phyloP scores from a whole-genome alignment of 2,113 vertebrate species.

The Sinocyclocheilus anshuiensis region DNA sequence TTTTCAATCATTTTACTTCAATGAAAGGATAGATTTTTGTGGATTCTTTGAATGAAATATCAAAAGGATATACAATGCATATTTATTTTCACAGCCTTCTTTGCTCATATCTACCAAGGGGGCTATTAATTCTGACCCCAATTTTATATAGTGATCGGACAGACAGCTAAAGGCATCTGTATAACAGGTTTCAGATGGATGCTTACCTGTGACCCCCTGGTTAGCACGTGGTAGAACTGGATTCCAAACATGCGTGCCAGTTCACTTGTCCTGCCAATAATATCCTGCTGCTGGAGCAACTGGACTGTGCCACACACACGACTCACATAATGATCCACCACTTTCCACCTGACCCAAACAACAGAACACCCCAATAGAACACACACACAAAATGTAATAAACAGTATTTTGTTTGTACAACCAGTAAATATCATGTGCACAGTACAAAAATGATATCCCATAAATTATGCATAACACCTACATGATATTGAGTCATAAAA shows the following conservation, averaged over 20 bases:
- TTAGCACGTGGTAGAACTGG: conserved; percentile 95
- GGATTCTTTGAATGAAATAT: not conserved
- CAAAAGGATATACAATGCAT: not conserved
- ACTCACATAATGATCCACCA: conserved; percentile 93
- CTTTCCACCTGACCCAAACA: conserved; percentile 85
- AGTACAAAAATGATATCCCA: not conserved
- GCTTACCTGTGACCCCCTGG: conserved; percentile 87
- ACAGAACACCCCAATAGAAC: not conserved
- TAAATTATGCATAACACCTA: not conserved
- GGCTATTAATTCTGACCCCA: no score
- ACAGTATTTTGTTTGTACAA: not conserved
- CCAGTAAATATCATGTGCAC: not conserved
- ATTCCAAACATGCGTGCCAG: conserved; percentile 96
- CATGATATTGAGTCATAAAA: not conserved
- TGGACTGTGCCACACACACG: conserved; percentile 86
- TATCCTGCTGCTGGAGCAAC: conserved; percentile 88
- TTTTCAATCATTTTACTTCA: no score
- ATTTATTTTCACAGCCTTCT: not conserved
- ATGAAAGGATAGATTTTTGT: not conserved
- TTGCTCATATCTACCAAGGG: not conserved
- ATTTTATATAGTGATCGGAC: not conserved
- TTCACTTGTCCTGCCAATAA: conserved; percentile 96
- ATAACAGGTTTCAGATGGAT: not conserved
- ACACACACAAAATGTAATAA: not conserved
- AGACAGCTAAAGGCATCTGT: not conserved